phyloP scores from a whole-genome alignment of 2,888 invertebrate genomes.

The Macaria liturata region DNA sequence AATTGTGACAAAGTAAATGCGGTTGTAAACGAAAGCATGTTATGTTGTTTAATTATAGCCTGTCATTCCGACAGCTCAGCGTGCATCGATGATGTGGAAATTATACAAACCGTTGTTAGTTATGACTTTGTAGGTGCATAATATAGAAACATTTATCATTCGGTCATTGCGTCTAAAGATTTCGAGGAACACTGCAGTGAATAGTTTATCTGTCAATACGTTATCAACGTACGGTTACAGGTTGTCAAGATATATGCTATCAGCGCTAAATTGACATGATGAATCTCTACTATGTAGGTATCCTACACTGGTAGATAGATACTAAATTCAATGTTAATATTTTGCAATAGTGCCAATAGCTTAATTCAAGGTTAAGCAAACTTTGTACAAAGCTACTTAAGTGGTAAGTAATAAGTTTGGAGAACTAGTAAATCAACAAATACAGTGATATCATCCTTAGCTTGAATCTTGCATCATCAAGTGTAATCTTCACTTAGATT shows the following conservation, averaged over 20 bases:
- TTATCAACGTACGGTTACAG: conserved; percentile 20
- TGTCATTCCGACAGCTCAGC: neutral
- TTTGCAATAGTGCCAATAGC: conserved; percentile 21
- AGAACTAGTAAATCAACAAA: conserved; percentile 15
- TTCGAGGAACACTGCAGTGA: too few relatives aligned
- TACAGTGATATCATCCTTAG: conserved; percentile 18
- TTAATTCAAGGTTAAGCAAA: conserved; percentile 17
- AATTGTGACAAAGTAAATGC: conserved; percentile 17
- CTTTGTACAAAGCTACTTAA: conserved; percentile 8
- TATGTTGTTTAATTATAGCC: conserved; percentile 4
- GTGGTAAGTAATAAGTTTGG: conserved; percentile 16
- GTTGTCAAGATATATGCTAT: conserved; percentile 25
- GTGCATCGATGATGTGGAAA: conserved; percentile 2
- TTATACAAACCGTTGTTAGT: neutral
- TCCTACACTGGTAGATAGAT: too few relatives aligned
- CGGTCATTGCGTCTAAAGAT: too few relatives aligned
- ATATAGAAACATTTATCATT: too few relatives aligned
- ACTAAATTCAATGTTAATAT: conserved; percentile 24
- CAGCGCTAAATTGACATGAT: conserved; percentile 20
- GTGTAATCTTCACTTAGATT: too few relatives aligned
- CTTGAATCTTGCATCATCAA: neutral
- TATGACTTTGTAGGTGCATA: too few relatives aligned
- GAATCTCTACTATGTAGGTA: conserved; percentile 10
- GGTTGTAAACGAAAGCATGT: conserved; percentile 1
- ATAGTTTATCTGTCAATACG: conserved; percentile 12